Percentiles rank a stretch among this genome's conserved stretches.
Evolutionary conservation across 2,888 invertebrate genomes (phyloP).

Genomic region (Tyria jacobaeae): DNA sequence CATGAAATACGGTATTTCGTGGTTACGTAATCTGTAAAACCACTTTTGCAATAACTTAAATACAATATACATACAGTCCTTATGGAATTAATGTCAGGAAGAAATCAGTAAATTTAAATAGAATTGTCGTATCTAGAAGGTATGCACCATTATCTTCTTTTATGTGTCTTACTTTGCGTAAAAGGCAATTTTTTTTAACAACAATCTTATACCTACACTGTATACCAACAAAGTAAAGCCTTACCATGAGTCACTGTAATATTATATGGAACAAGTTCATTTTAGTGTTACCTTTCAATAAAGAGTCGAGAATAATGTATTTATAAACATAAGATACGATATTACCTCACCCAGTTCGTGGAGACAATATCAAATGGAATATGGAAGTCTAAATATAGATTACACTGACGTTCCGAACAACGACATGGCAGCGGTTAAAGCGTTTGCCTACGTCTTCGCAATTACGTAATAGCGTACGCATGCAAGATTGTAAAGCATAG

Average conservation of each 20-base stretch:
- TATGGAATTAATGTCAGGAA: not conserved
- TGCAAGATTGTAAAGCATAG: too few species aligned
- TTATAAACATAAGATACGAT: not conserved
- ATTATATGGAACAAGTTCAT: not conserved
- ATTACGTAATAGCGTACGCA: not conserved
- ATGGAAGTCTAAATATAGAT: slow-evolving; percentile 24
- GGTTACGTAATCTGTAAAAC: not conserved
- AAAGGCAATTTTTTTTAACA: too few species aligned
- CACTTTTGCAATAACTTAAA: not conserved
- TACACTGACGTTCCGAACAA: slow-evolving; percentile 11
- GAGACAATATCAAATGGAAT: slow-evolving; percentile 7
- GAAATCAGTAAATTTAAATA: not conserved
- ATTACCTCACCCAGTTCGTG: not conserved
- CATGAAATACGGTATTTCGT: not conserved
- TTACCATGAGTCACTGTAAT: too few species aligned
- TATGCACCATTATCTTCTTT: not conserved
- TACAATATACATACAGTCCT: not conserved
- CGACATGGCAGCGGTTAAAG: too few species aligned
- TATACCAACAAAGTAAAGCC: not conserved
- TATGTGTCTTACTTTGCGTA: not conserved
- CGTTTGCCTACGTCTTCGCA: not conserved
- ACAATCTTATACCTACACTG: not conserved
- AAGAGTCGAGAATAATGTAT: not conserved
- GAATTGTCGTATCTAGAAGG: not conserved
- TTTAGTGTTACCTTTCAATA: too few species aligned